A percentile compares a stretch with the other conserved stretches of the same genome.
phyloP scores from a whole-genome alignment of 1,140 invertebrate species.

The Drosophila paulistorum region DNA sequence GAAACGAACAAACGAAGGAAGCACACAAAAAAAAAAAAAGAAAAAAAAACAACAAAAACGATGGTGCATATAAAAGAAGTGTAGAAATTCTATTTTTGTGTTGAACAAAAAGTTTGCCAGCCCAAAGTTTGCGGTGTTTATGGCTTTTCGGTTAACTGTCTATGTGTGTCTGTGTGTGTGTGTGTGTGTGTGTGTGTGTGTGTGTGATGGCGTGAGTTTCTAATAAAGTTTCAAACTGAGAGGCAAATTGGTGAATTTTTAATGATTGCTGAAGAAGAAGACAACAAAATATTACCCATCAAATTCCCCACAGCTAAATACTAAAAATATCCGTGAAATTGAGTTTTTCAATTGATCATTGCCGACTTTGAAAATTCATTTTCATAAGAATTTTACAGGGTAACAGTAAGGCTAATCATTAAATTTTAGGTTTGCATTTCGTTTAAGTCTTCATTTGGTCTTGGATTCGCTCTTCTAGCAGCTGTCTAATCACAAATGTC shows the following conservation, averaged over 20 bases:
- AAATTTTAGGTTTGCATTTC: too few species aligned
- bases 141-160: conserved; percentile 18
- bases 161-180: background rate
- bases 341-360: conserved; percentile 31
- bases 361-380: conserved; percentile 36
- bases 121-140: conserved; percentile 44
- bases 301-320: background rate
- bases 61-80: conserved; percentile 40
- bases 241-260: conserved; percentile 17
- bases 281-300: background rate
- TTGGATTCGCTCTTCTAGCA: too few species aligned
- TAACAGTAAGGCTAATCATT: too few species aligned
- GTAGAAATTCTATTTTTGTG: conserved; percentile 48
- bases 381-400: background rate
- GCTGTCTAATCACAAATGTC: too few species aligned
- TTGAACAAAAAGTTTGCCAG: conserved; percentile 21
- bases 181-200: conserved; percentile 11
- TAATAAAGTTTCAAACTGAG: conserved; percentile 39
- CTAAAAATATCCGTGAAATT: background rate
- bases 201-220: conserved; percentile 17
- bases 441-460: too few species aligned
- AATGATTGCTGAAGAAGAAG: background rate
- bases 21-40: conserved; percentile 3
- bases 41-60: background rate
- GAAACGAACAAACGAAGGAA: conserved; percentile 17